Conservation (phyloP, 2,797 vertebrate species). For the Eulemur albifrons region DNA sequence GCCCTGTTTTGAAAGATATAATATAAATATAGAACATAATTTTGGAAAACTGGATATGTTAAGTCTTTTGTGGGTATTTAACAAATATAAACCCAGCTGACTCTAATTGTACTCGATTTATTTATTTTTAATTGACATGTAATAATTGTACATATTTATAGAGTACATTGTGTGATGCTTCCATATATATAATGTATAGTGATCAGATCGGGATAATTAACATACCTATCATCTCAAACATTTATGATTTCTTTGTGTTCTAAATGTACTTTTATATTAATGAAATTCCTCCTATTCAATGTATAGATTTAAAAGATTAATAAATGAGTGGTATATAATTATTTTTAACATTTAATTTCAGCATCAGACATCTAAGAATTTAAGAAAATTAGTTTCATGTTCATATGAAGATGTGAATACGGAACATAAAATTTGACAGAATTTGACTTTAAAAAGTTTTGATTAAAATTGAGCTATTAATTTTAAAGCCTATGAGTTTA, state of each 20-base stretch:
- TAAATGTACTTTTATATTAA: constrained; percentile 13
- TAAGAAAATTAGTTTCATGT: constrained; percentile 48
- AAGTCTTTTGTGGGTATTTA: background rate
- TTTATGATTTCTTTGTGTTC: background rate
- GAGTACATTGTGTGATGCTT: background rate
- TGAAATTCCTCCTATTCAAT: constrained; percentile 6
- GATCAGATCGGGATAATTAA: background rate
- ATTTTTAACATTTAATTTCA: constrained; percentile 26
- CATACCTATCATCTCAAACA: background rate
- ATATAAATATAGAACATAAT: constrained; percentile 20
- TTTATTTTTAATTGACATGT: background rate
- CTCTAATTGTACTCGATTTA: constrained; percentile 28
- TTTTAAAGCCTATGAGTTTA: constrained; percentile 54
- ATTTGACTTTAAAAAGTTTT: constrained; percentile 54
- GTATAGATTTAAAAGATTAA: background rate
- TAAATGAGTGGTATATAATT: constrained; percentile 13
- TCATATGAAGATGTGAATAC: background rate
- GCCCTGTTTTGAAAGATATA: background rate
- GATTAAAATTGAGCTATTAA: constrained; percentile 54
- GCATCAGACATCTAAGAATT: constrained; percentile 6
- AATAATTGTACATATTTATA: background rate
- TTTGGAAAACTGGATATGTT: constrained; percentile 38
- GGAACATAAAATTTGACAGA: background rate
- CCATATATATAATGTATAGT: background rate
- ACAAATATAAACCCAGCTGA: background rate